These are phyloP conservation scores for Hypomecis punctinalis DNA, from an alignment of 2,888 invertebrate species.

Conservation along the genomic window DNA sequence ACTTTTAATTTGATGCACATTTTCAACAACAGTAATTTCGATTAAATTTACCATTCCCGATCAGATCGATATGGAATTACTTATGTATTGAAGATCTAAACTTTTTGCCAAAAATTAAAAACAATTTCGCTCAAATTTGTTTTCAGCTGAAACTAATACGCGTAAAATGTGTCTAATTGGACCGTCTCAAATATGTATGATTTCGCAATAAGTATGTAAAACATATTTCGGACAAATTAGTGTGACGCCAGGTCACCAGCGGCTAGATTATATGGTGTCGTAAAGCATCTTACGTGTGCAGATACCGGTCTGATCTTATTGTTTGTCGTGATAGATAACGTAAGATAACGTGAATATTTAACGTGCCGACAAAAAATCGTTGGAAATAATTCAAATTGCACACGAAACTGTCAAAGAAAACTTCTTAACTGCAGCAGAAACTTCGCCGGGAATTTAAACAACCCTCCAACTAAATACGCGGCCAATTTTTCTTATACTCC, in stretches of 20 bases:
- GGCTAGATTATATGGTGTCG: conserved; percentile 38
- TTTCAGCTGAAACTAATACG: background rate
- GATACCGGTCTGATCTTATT: conserved; percentile 57
- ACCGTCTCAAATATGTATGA: background rate
- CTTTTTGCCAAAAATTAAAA: no score
- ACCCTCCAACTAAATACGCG: conserved; percentile 42
- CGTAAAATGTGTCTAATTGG: conserved; percentile 17
- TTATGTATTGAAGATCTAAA: no score
- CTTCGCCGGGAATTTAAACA: conserved; percentile 41
- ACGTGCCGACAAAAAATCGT: conserved; percentile 45
- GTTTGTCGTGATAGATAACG: conserved; percentile 68
- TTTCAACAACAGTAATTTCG: no score
- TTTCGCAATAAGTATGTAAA: background rate
- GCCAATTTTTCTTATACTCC: conserved; percentile 50
- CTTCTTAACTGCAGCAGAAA: conserved; percentile 35
- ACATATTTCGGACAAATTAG: conserved; percentile 13
- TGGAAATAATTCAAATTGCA: conserved; percentile 44
- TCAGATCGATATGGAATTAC: no score
- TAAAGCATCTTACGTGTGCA: conserved; percentile 45
- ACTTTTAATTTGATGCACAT: no score
- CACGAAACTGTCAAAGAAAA: conserved; percentile 36
- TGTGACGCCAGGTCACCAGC: conserved; percentile 22
- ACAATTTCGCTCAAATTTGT: background rate
- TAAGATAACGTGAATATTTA: conserved; percentile 55
- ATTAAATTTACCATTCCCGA: no score